Evolutionary conservation across 1,140 invertebrate genomes (phyloP).

Genomic region (Aplysia californica): DNA sequence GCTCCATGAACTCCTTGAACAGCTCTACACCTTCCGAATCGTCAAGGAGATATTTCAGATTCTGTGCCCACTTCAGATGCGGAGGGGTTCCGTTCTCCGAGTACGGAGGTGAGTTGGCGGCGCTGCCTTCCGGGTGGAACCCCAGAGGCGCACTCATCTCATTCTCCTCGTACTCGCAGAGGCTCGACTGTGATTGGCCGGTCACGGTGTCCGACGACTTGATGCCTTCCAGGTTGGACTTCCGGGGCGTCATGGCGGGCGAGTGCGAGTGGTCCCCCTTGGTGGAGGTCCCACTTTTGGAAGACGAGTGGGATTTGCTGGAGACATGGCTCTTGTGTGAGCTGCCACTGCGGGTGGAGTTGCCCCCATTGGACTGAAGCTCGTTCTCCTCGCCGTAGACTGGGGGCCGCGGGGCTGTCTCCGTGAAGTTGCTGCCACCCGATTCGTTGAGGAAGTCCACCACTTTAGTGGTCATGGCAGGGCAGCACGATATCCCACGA

Average conservation of each 20-base stretch:
- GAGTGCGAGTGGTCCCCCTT: constrained; percentile 53
- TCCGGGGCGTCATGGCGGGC: constrained; percentile 57
- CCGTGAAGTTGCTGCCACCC: constrained; percentile 64
- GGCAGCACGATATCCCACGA: constrained; percentile 18
- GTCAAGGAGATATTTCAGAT: constrained; percentile 81
- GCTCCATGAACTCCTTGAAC: constrained; percentile 84
- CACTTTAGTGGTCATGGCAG: constrained; percentile 57
- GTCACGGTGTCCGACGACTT: constrained; percentile 11
- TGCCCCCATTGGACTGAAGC: constrained; percentile 58
- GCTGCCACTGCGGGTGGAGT: constrained; percentile 58
- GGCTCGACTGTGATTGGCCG: background rate
- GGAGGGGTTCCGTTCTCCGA: constrained; percentile 74
- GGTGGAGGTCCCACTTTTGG: constrained; percentile 52
- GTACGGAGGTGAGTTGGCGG: constrained; percentile 62
- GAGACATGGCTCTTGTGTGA: constrained; percentile 59
- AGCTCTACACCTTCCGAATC: constrained; percentile 88
- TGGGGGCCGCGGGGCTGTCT: constrained; percentile 62
- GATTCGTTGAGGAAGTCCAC: constrained; percentile 62
- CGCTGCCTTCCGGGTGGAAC: constrained; percentile 66
- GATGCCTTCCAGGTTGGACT: constrained; percentile 54
- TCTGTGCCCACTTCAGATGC: constrained; percentile 87
- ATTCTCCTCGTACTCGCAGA: constrained; percentile 40
- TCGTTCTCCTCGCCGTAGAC: constrained; percentile 68
- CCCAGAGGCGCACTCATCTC: constrained; percentile 58
- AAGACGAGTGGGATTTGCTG: constrained; percentile 43